Evolutionary conservation across 2,113 vertebrate species (phyloP).

Genomic region (Holacanthus passer): DNA sequence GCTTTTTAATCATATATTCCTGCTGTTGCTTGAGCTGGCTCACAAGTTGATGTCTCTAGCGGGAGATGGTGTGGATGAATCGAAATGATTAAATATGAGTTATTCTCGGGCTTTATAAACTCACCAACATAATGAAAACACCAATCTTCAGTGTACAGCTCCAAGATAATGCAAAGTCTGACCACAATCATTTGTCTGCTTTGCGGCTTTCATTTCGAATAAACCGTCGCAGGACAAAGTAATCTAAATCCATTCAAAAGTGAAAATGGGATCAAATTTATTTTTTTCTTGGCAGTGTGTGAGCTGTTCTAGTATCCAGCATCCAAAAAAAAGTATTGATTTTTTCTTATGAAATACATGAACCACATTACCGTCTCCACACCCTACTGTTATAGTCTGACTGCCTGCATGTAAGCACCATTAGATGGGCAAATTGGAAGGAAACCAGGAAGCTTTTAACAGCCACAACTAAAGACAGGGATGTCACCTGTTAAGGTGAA

Average conservation of each 20-base stretch:
- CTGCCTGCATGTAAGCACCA: background rate
- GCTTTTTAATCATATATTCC: conserved; percentile 60
- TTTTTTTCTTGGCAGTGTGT: conserved; percentile 8
- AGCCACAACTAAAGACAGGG: conserved; percentile 33
- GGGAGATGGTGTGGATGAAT: conserved; percentile 48
- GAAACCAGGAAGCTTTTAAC: conserved; percentile 41
- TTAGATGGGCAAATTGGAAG: conserved; percentile 35
- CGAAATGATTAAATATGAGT: conserved; percentile 63
- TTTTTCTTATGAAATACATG: conserved; percentile 42
- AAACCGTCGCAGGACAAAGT: conserved; percentile 23
- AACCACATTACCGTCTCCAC: conserved; percentile 27
- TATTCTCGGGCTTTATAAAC: conserved; percentile 53
- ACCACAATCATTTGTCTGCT: conserved; percentile 50
- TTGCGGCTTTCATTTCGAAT: conserved; percentile 46
- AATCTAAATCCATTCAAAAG: conserved; percentile 49
- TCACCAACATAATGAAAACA: conserved; percentile 63
- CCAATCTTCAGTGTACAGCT: conserved; percentile 45
- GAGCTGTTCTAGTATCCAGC: conserved; percentile 6
- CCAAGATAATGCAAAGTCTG: conserved; percentile 50
- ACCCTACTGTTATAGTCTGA: background rate
- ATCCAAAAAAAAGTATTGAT: conserved; percentile 49
- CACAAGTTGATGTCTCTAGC: conserved; percentile 49
- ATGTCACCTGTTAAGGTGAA: conserved; percentile 60
- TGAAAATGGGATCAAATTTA: conserved; percentile 30
- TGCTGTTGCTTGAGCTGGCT: conserved; percentile 38